Evolutionary conservation across 1,140 invertebrate species (phyloP), one percentile per base, ranked within the genome.

Genomic region (Apolygus lucorum): DNA sequence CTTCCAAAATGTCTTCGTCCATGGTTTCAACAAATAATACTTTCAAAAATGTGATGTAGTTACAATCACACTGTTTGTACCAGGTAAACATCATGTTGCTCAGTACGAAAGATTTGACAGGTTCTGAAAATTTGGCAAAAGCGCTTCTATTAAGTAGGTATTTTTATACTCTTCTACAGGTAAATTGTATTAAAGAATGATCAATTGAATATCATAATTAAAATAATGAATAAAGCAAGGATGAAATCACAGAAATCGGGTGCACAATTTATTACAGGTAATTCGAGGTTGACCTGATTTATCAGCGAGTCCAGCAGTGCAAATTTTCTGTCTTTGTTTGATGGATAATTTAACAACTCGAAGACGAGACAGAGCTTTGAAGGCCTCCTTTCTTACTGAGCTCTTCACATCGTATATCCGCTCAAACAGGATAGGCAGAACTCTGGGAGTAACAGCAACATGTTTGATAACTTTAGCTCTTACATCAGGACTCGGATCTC

Each of bases 331-430:
- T 70, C 89, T 81, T 73, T 90, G 85, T 13, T 82, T 82, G 28
- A 91, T 90, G 27, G 84, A 86, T 26, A 91, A 80, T 1, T 84
- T 85, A 70, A 82, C 82, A 1, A 88, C 83, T 63, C 84, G 85
- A 54, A 87, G 82, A 78, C 84, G 88, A 54, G 86, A 85, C 74
- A 92, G 83, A 74, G 89, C 86, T 0, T 85, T 77, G 77, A 88
- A 93, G 0, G 90, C 87, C 13, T 86, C 84, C 52, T 87, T 84
- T 0, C 91, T 81, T 1, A 95, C 91, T 28, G 80, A 82, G 66
- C 90, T 87, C 72, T 88, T 88, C 0, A 88, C 82, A 78, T 93
- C 92, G 74, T 86, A 83, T 0, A 88, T 85, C 17, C 89, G 82
- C 72, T 85, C 84, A 49, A 93, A 75, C 42, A 91, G 86, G 70